These are phyloP conservation scores for Montifringilla adamsi DNA, from an alignment of 2,113 vertebrate species.

Conservation along the genomic window DNA sequence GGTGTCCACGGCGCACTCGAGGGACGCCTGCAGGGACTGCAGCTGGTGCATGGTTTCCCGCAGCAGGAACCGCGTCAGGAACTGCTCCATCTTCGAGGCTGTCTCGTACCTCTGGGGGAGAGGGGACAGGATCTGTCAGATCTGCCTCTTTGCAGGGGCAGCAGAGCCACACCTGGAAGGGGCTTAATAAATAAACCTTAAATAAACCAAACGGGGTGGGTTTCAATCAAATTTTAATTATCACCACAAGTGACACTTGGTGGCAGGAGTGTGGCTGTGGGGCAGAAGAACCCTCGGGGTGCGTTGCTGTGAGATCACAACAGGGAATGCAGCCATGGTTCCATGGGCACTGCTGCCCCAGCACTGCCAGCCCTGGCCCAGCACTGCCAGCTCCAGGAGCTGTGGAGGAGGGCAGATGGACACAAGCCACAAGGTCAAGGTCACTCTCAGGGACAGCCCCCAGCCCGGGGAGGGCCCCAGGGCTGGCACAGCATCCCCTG, in stretches of 20 bases:
- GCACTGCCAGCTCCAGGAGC: neutral
- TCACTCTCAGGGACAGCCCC: neutral
- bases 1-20: slow-evolving; percentile 91
- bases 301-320: neutral
- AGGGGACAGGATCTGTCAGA: neutral
- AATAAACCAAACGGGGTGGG: fast-evolving
- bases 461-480: neutral
- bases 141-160: fast-evolving
- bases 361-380: neutral
- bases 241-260: fast-evolving
- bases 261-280: neutral
- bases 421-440: neutral
- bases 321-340: neutral
- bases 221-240: neutral
- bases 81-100: slow-evolving; percentile 91
- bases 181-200: too few species aligned
- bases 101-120: slow-evolving; percentile 86
- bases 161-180: neutral
- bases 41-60: slow-evolving; percentile 92
- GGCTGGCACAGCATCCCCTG: neutral
- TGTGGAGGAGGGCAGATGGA: neutral
- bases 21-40: slow-evolving; percentile 88
- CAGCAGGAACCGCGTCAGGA: slow-evolving; percentile 93
- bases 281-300: neutral
- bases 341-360: neutral